phyloP scores from a whole-genome alignment of 2,888 invertebrate genomes.

The Nephrocerus scutellatus region DNA sequence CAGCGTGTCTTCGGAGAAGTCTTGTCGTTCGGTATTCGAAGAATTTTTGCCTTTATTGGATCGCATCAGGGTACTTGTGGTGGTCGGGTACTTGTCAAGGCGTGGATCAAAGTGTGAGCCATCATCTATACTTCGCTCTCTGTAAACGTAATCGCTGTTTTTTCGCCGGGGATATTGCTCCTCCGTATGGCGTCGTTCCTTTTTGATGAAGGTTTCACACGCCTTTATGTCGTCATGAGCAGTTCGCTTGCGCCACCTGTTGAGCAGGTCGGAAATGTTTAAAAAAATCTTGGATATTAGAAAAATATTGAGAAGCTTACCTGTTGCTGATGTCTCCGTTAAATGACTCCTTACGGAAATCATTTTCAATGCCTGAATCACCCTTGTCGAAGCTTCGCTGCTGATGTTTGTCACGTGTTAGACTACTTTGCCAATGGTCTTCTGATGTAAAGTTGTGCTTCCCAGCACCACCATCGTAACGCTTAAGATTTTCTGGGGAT shows the following conservation, averaged over 20 bases:
- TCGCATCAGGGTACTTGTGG: constrained; percentile 41
- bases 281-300: neutral
- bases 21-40: constrained; percentile 28
- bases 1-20: constrained; percentile 31
- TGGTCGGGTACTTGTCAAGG: constrained; percentile 53
- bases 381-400: constrained; percentile 51
- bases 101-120: constrained; percentile 61
- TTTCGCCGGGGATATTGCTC: constrained; percentile 49
- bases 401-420: constrained; percentile 51
- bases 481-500: constrained; percentile 56
- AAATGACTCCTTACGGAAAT: constrained; percentile 64
- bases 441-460: constrained; percentile 26
- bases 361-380: constrained; percentile 77
- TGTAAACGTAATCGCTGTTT: constrained; percentile 51
- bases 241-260: constrained; percentile 47
- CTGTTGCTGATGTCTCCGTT: constrained; percentile 51
- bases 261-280: neutral
- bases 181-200: constrained; percentile 68
- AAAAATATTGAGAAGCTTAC: constrained; percentile 29
- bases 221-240: constrained; percentile 63
- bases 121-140: constrained; percentile 59
- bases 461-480: constrained; percentile 22
- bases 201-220: constrained; percentile 63
- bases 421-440: constrained; percentile 56
- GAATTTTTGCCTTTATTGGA: constrained; percentile 30